A percentile compares a stretch with the other conserved stretches of the same genome.
Evolutionary conservation across 1,140 invertebrate species (phyloP).

Genomic region (Patella vulgata): DNA sequence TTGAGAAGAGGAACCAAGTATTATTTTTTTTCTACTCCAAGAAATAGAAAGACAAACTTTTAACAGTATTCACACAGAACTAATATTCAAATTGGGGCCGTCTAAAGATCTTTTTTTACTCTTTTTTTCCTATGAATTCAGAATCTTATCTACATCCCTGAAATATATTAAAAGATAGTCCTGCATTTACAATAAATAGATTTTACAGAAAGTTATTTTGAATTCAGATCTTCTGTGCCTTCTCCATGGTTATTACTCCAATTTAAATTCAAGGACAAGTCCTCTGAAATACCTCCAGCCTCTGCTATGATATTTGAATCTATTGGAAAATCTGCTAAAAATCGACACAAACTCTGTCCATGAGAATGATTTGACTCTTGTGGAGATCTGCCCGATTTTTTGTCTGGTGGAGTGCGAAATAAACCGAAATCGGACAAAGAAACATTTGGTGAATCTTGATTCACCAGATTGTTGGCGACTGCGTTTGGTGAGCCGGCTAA

Average conservation of each 20-base stretch:
- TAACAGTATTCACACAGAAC: too few species aligned
- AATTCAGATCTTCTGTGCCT: not conserved
- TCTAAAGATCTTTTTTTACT: too few species aligned
- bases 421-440: slow-evolving; percentile 8
- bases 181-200: too few species aligned
- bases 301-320: slow-evolving; percentile 28
- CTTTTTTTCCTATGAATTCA: too few species aligned
- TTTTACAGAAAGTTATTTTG: too few species aligned
- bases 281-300: slow-evolving; percentile 27
- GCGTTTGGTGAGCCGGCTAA: not conserved
- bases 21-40: too few species aligned
- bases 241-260: slow-evolving; percentile 16
- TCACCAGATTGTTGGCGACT: not conserved
- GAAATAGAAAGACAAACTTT: too few species aligned
- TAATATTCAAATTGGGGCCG: too few species aligned
- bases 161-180: too few species aligned
- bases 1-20: too few species aligned
- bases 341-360: slow-evolving; percentile 26
- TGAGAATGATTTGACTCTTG: slow-evolving; percentile 1
- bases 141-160: too few species aligned
- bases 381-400: not conserved
- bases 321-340: slow-evolving; percentile 36
- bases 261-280: slow-evolving; percentile 33
- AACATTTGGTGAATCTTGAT: not conserved
- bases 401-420: slow-evolving; percentile 1